Evolutionary conservation across 2,888 invertebrate genomes (phyloP), one percentile per base, ranked within the genome.

Genomic region (Chirona hameri): DNA sequence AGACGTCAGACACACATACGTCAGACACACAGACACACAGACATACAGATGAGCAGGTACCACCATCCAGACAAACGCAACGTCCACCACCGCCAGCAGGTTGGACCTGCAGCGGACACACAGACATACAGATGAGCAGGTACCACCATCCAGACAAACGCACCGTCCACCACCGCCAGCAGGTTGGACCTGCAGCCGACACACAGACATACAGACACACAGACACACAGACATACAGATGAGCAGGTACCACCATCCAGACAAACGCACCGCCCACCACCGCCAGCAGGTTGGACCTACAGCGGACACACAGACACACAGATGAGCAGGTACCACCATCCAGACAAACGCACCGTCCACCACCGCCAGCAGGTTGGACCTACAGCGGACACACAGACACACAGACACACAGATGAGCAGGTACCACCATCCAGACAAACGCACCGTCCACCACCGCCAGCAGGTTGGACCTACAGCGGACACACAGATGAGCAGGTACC

Each of bases 251-350:
- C 18, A 12, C 18, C 39, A 39, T 39, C 39, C 2, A 2, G 39
- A 39, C 39, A 2, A 39, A 39, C 39, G 12, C 52, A 18, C 93
- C 12, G 12, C 52, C 12, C 52, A 52, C 52, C 52, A 52, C 52
- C 52, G 95, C 93, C 84, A 97, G 89, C 86, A 96, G 90, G 89
- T 96, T 97, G 80, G 93, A 93, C 83, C 96, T 91, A 89, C 94
- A 93, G 14, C 1, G 10, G 39, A 39, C 39, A 39, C 39, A 39
- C 39, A 39, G 2, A 39, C 39, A 39, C 4, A 39, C 39, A 39
- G 7, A 39, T 7, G 39, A 39, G 39, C 39, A 39, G 39, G 39
- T 39, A 39, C 2, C 39, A 39, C 2, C 39, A 39, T 7, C 39
- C 39, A n/a, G 39, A 39, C 4, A 39, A 39, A 2, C 39, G 39